A percentile compares a stretch with the other conserved stretches of the same genome.
Conservation (phyloP, 2,113 vertebrate genomes). For the Corythornis vintsioides region DNA sequence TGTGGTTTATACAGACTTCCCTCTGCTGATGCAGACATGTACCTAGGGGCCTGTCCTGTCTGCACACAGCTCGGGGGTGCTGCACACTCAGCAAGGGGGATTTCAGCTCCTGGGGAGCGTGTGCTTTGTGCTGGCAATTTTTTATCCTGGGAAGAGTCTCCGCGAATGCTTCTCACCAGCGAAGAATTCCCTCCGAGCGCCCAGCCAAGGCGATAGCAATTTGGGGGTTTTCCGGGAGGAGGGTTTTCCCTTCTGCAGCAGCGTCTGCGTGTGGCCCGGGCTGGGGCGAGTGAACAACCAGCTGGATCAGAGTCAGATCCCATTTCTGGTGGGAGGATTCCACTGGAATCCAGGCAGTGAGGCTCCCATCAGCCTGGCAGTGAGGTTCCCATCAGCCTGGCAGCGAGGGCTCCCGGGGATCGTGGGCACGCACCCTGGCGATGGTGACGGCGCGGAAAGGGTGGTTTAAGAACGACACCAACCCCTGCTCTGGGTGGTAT, state of each 20-base stretch:
- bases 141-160: not conserved
- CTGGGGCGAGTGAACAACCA: not conserved
- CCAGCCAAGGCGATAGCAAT: fast-evolving
- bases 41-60: not conserved
- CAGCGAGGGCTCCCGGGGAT: not conserved
- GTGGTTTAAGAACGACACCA: no score
- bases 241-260: not conserved
- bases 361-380: not conserved
- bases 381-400: not conserved
- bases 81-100: not conserved
- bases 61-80: not conserved
- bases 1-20: slow-evolving; percentile 38
- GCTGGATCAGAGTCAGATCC: not conserved
- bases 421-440: fast-evolving
- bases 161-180: not conserved
- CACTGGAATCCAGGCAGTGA: fast-evolving
- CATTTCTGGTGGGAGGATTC: not conserved
- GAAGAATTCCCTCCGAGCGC: not conserved
- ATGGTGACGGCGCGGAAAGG: not conserved
- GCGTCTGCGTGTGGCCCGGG: fast-evolving
- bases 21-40: not conserved
- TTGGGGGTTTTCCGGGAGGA: not conserved
- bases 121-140: not conserved
- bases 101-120: not conserved
- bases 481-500: not conserved